These are phyloP conservation scores for Procambarus virginalis DNA, from an alignment of 1,140 invertebrate genomes.

Conservation along the genomic window DNA sequence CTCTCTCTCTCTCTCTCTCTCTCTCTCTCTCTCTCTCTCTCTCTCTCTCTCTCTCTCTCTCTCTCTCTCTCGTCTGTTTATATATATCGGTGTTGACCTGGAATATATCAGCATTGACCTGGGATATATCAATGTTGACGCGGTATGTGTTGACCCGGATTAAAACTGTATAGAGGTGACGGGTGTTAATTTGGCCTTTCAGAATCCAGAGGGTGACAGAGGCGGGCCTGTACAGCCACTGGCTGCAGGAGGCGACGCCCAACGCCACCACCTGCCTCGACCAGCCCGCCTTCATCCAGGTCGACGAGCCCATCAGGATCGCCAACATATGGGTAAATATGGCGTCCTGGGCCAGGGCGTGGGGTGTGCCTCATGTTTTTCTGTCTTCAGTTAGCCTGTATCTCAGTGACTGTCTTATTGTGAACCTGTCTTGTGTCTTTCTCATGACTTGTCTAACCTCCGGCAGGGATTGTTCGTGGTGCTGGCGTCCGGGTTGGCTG, in stretches of 20 bases:
- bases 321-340: slow-evolving; percentile 17
- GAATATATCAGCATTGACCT: no score
- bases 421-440: not conserved
- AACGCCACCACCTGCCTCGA: not conserved
- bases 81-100: not conserved
- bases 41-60: no score
- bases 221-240: slow-evolving; percentile 9
- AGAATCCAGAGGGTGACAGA: not conserved
- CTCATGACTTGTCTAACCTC: not conserved
- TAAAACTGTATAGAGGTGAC: not conserved
- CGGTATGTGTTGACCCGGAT: not conserved
- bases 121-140: no score
- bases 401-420: not conserved
- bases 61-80: not conserved
- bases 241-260: not conserved
- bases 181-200: not conserved
- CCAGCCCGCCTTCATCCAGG: not conserved
- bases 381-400: not conserved
- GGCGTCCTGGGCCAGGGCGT: not conserved
- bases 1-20: not conserved
- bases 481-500: not conserved
- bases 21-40: not conserved
- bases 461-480: slow-evolving; percentile 8
- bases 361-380: not conserved
- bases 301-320: not conserved